Evolutionary conservation across 1,140 invertebrate genomes (phyloP).

Genomic region (Drosophila prosaltans): DNA sequence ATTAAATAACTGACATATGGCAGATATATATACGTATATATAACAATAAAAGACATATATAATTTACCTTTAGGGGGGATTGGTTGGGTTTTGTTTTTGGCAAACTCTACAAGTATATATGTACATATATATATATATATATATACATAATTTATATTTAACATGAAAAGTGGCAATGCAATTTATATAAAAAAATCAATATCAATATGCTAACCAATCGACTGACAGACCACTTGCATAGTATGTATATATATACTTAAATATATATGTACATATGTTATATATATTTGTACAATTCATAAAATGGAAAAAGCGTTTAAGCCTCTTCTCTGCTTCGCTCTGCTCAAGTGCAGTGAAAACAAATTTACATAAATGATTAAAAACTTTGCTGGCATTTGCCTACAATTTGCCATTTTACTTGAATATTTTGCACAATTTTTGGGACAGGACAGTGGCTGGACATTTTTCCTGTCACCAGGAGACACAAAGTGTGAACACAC

Average conservation of each 20-base stretch:
- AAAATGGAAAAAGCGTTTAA: constrained; percentile 58
- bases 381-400: constrained; percentile 55
- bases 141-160: constrained; percentile 23
- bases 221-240: constrained; percentile 26
- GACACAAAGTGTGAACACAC: constrained; percentile 47
- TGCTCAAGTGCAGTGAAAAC: constrained; percentile 38
- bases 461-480: no score
- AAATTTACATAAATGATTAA: constrained; percentile 81
- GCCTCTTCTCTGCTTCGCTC: background rate
- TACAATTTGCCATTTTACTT: constrained; percentile 48
- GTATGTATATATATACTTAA: background rate
- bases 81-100: constrained; percentile 14
- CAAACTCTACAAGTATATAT: background rate
- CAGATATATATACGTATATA: background rate
- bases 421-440: no score
- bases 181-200: constrained; percentile 29
- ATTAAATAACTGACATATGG: background rate
- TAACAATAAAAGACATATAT: constrained; percentile 3
- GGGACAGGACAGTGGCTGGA: no score
- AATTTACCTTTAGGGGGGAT: background rate
- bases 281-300: constrained; percentile 32
- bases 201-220: constrained; percentile 29
- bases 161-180: constrained; percentile 18
- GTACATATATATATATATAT: constrained; percentile 25
- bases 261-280: constrained; percentile 35